Percentiles rank a stretch among this genome's conserved stretches.
Conservation (phyloP, 2,888 invertebrate species). For the Diadegma fenestrale region DNA sequence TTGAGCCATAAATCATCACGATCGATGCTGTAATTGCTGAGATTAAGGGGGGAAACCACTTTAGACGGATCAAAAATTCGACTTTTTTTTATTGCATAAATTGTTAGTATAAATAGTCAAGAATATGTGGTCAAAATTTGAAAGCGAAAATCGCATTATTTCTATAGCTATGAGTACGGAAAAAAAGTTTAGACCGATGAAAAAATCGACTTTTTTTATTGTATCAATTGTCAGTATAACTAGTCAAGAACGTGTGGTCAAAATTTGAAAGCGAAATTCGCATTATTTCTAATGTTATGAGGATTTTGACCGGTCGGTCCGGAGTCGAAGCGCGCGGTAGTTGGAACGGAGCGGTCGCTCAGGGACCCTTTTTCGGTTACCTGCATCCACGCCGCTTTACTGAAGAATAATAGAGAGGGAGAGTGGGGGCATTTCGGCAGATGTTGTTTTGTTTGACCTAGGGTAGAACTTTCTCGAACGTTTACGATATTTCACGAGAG, state of each 20-base stretch:
- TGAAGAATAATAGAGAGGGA: slow-evolving; percentile 25
- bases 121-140: too few species aligned
- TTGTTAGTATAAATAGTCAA: too few species aligned
- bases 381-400: too few species aligned
- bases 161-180: too few species aligned
- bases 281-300: not conserved
- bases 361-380: slow-evolving; percentile 6
- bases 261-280: slow-evolving; percentile 50
- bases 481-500: slow-evolving; percentile 54
- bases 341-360: slow-evolving; percentile 21
- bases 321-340: slow-evolving; percentile 26
- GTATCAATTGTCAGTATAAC: slow-evolving; percentile 48
- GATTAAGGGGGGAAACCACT: slow-evolving; percentile 50
- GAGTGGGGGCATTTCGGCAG: slow-evolving; percentile 14
- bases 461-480: slow-evolving; percentile 55
- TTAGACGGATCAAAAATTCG: too few species aligned
- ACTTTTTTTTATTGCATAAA: too few species aligned
- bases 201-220: slow-evolving; percentile 55
- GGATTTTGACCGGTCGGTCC: slow-evolving; percentile 11
- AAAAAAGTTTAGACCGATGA: slow-evolving; percentile 32
- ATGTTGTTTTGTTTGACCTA: slow-evolving; percentile 36
- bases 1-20: too few species aligned
- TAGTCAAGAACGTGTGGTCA: slow-evolving; percentile 41
- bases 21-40: too few species aligned
- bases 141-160: too few species aligned